Evolutionary conservation across 2,888 invertebrate species (phyloP).

Genomic region (Amphipoea oculea): DNA sequence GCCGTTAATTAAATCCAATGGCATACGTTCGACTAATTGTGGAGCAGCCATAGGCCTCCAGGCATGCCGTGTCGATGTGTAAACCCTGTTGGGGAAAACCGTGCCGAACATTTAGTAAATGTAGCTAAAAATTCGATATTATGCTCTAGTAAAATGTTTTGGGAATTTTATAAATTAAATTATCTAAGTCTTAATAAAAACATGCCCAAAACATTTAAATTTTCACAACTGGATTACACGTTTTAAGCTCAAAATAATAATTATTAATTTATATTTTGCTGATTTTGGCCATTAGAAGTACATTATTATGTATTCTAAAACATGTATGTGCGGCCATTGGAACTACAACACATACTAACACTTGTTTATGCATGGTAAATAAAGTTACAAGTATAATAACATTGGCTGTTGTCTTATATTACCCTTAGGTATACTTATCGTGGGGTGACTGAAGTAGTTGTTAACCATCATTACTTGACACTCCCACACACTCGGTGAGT

Average conservation of each 20-base stretch:
- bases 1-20: constrained; percentile 51
- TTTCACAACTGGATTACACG: not conserved
- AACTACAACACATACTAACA: not conserved
- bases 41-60: constrained; percentile 32
- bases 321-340: too few relatives aligned
- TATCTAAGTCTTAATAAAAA: not conserved
- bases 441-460: constrained; percentile 34
- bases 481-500: constrained; percentile 34
- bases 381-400: not conserved
- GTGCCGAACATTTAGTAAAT: constrained; percentile 5
- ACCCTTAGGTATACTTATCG: not conserved
- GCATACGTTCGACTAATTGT: constrained; percentile 57
- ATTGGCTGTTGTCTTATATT: not conserved
- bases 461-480: constrained; percentile 42
- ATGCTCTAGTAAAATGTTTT: not conserved
- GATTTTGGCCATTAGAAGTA: not conserved
- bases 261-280: not conserved
- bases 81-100: constrained; percentile 20
- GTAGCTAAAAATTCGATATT: not conserved
- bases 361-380: not conserved
- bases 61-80: constrained; percentile 26
- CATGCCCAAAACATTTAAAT: not conserved
- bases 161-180: not conserved
- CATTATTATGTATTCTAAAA: too few relatives aligned
- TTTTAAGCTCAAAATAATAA: not conserved